Base-by-base conservation (phyloP, 2,113 vertebrate genomes). In the Phrynocephalus versicolor region DNA sequence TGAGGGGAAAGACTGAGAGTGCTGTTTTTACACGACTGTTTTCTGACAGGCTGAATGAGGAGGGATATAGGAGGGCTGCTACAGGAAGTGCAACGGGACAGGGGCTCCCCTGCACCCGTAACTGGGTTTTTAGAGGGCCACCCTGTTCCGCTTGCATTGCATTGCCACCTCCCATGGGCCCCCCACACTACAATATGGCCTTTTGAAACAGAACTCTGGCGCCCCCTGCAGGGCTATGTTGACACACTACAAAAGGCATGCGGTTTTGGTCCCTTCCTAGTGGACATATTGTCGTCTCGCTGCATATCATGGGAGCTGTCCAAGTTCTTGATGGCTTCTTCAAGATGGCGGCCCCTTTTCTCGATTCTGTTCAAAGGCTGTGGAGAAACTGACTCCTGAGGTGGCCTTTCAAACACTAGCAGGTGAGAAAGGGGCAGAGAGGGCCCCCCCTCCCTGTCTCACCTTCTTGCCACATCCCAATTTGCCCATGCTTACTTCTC, bases 141-240 rank as follows among this genome's bases (percentile, higher is more conserved):
- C 19, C 76, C 27, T 21, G 25, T 45, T 6, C 75, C n/a, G 25
- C 67, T 79, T 41, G 35, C 55, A 71, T 33, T 5, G 62, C 65
- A 30, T 39, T 83, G 70, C 35, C 57, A 3, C 23, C 9, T 27
- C 15, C 18, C 71, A 13, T 37, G 72, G 58, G 60, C 78, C 74
- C 7, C n/a, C n/a, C n/a, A n/a, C n/a, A n/a, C n/a, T 35, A 35
- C 37, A 5, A 62, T n/a, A 76, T 76, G 25, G 65, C 10, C 71
- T 73, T 73, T 86, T 86, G 30, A 65, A 86, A 73, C 30, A n/a
- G 84, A 81, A 74, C 70, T 81, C 58, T 37, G 35, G 57, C 1
- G 35, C 58, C 19, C 45, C 45, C 19, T 35, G 15, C 69, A 2
- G 41, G 75, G n/a, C 23, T 37, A n/a, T 1, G 37, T 41, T 23